Conservation (phyloP, 2,888 invertebrate species). For the Drosophila vallismaia region DNA sequence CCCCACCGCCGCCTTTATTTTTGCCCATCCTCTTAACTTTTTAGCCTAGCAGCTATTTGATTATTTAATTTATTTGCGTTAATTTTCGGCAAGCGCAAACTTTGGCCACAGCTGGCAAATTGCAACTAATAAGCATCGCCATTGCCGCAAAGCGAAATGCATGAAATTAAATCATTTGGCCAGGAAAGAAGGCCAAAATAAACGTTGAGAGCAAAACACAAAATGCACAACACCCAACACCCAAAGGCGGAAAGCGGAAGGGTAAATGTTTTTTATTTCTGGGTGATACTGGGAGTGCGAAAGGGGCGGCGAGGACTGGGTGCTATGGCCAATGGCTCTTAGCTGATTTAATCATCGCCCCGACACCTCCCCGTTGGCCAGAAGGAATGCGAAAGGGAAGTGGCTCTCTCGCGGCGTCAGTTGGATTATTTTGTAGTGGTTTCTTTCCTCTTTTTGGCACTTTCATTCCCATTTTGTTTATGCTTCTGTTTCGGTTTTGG, state of each 20-base stretch:
- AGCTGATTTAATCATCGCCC: conserved; percentile 61
- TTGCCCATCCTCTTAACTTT: conserved; percentile 77
- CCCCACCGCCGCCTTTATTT: conserved; percentile 78
- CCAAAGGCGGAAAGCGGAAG: conserved; percentile 25
- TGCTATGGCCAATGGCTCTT: conserved; percentile 56
- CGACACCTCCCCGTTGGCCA: conserved; percentile 13
- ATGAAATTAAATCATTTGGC: conserved; percentile 63
- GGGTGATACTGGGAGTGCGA: neutral
- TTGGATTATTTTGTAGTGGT: conserved; percentile 67
- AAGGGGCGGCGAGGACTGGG: conserved; percentile 16
- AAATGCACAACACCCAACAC: conserved; percentile 38
- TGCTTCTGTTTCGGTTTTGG: conserved; percentile 34
- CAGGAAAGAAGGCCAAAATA: conserved; percentile 47
- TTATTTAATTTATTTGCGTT: conserved; percentile 49
- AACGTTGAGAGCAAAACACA: conserved; percentile 66
- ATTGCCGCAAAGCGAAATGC: conserved; percentile 55
- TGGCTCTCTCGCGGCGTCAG: conserved; percentile 44
- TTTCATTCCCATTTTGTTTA: conserved; percentile 14
- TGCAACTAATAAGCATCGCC: conserved; percentile 67
- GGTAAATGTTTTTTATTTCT: conserved; percentile 18
- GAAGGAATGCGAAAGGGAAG: conserved; percentile 34
- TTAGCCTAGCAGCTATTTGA: conserved; percentile 47
- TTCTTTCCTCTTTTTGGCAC: conserved; percentile 42
- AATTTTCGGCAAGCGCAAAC: conserved; percentile 46
- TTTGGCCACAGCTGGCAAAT: conserved; percentile 59